Evolutionary conservation across 2,888 invertebrate species (phyloP).

Genomic region (Temnothorax unifasciatus): DNA sequence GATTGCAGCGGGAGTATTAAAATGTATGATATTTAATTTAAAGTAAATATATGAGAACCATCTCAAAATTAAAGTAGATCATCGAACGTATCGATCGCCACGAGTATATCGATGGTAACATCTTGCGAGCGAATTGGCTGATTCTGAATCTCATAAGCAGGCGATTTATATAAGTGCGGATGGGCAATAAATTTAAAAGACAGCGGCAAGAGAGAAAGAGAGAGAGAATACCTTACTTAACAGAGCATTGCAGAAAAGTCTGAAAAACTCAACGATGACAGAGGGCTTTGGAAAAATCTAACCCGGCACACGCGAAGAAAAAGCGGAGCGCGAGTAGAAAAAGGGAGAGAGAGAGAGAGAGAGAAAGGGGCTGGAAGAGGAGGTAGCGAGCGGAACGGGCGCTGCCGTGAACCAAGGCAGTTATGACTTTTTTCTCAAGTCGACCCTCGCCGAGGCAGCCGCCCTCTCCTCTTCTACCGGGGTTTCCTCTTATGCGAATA

Average conservation of each 20-base stretch:
- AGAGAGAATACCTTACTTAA: slow-evolving; percentile 19
- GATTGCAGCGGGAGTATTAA: neutral
- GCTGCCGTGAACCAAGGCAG: slow-evolving; percentile 73
- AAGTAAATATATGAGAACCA: neutral
- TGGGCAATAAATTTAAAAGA: slow-evolving; percentile 35
- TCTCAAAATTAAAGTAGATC: slow-evolving; percentile 6
- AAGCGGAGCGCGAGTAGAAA: slow-evolving; percentile 23
- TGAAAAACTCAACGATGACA: slow-evolving; percentile 49
- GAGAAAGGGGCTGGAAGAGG: neutral
- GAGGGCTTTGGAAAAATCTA: slow-evolving; percentile 61
- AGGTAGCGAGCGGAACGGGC: slow-evolving; percentile 63
- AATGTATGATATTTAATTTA: neutral
- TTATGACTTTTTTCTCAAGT: slow-evolving; percentile 73
- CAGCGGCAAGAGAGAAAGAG: neutral
- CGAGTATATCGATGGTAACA: neutral
- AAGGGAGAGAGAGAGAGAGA: slow-evolving; percentile 34
- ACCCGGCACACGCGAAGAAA: neutral
- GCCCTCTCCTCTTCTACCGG: slow-evolving; percentile 17
- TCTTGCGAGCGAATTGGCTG: neutral
- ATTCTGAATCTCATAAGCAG: slow-evolving; percentile 28
- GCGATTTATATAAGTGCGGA: slow-evolving; percentile 40
- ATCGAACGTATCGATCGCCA: slow-evolving; percentile 5
- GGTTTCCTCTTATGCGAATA: slow-evolving; percentile 69
- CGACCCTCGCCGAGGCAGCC: slow-evolving; percentile 17
- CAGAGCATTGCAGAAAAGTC: slow-evolving; percentile 48